A percentile compares a stretch with the other conserved stretches of the same genome.
phyloP scores from a whole-genome alignment of 2,888 invertebrate species.

The Microchrysa polita region DNA sequence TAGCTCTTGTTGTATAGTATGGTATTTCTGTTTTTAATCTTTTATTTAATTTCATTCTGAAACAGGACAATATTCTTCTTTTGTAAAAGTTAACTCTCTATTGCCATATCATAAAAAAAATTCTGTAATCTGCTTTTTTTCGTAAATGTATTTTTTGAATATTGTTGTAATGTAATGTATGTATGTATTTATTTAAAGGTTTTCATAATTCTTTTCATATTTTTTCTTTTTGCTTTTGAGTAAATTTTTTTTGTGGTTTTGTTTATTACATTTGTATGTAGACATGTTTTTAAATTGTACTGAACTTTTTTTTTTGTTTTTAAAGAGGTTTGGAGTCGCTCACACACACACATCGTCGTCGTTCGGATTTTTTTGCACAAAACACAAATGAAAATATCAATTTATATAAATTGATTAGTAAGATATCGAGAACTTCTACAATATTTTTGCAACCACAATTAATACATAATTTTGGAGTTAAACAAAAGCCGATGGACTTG shows the following conservation, averaged over 20 bases:
- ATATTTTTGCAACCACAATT: too few species aligned
- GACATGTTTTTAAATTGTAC: constrained; percentile 19
- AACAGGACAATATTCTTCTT: constrained; percentile 16
- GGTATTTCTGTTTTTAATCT: too few species aligned
- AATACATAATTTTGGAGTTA: too few species aligned
- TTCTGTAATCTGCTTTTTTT: constrained; percentile 1
- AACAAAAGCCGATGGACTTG: too few species aligned
- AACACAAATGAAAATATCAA: too few species aligned
- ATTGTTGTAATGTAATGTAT: neutral
- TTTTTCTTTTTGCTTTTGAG: too few species aligned
- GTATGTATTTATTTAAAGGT: neutral
- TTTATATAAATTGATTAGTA: too few species aligned
- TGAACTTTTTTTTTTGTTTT: neutral
- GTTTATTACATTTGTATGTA: constrained; percentile 4
- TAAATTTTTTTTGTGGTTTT: neutral
- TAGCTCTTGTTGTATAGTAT: neutral
- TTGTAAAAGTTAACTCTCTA: constrained; percentile 14
- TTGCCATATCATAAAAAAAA: constrained; percentile 10
- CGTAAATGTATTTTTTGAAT: neutral
- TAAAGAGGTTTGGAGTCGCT: too few species aligned
- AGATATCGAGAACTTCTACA: too few species aligned
- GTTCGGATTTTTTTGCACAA: too few species aligned
- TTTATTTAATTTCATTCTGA: neutral
- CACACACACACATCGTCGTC: too few species aligned
- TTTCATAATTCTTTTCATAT: too few species aligned